Conservation (phyloP, 1,140 invertebrate genomes). For the Adoxophyes honmai region DNA sequence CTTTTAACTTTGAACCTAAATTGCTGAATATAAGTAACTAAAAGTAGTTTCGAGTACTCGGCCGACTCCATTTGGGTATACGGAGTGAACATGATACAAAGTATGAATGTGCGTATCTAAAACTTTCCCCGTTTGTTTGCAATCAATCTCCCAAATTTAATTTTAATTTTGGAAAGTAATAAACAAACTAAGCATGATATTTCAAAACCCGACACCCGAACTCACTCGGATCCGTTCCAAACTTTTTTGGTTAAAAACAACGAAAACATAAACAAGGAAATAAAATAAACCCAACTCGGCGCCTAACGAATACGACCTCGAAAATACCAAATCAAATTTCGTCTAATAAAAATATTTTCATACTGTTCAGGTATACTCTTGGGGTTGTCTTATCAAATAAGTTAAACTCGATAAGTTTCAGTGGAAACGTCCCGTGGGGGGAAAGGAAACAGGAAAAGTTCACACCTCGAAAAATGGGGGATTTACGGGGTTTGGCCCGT, state of each 20-base stretch:
- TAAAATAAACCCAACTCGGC: neutral
- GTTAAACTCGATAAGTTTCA: conserved; percentile 33
- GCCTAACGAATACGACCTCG: neutral
- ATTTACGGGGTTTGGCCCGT: neutral
- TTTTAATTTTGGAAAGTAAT: no score
- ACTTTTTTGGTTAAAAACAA: neutral
- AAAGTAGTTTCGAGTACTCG: no score
- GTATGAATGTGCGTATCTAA: no score
- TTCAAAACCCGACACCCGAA: no score
- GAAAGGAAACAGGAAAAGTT: conserved; percentile 5
- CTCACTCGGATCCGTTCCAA: no score
- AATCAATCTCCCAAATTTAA: no score
- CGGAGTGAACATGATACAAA: no score
- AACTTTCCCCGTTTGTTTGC: no score
- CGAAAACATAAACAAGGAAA: neutral
- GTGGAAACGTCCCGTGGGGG: neutral
- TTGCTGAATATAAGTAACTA: no score
- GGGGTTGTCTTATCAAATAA: conserved; percentile 30
- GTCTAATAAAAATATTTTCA: conserved; percentile 6
- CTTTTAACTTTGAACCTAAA: no score
- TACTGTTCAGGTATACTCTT: neutral
- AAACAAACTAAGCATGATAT: no score
- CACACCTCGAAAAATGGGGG: conserved; percentile 1
- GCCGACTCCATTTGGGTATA: no score
- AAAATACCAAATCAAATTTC: conserved; percentile 1